Conservation (phyloP, 1,140 invertebrate species). For the Bicyclus anynana region DNA sequence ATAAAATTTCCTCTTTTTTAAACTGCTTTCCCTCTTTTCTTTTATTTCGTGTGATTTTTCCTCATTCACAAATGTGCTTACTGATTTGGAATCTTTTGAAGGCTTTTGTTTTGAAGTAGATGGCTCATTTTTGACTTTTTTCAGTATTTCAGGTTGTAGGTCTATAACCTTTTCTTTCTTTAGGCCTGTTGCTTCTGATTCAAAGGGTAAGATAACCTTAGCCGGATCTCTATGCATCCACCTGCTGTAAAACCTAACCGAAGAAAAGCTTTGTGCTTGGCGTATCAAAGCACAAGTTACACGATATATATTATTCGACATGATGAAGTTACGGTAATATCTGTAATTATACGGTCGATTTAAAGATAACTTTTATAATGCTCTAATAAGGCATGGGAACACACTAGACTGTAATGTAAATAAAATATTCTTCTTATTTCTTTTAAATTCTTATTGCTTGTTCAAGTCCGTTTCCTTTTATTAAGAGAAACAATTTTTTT, state of each 20-base stretch:
- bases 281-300: constrained; percentile 16
- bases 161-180: constrained; percentile 66
- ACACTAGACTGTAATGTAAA: too few relatives aligned
- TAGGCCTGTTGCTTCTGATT: constrained; percentile 40
- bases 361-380: too few relatives aligned
- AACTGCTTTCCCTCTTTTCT: constrained; percentile 42
- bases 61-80: constrained; percentile 5
- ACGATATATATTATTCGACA: constrained; percentile 36
- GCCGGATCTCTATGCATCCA: constrained; percentile 60
- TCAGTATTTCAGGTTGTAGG: constrained; percentile 31
- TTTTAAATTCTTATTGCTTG: too few relatives aligned
- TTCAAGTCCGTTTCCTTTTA: too few relatives aligned
- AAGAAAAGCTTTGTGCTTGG: constrained; percentile 18
- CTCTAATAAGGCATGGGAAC: too few relatives aligned
- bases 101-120: background rate
- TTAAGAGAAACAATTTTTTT: too few relatives aligned
- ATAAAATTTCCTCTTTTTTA: constrained; percentile 56
- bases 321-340: constrained; percentile 4
- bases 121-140: constrained; percentile 13
- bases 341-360: too few relatives aligned
- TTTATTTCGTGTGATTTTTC: constrained; percentile 47
- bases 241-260: constrained; percentile 47
- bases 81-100: constrained; percentile 3
- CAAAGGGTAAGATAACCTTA: constrained; percentile 56
- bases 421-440: too few relatives aligned